Percentiles rank a stretch among this genome's conserved stretches.
Conservation (phyloP, 1,140 invertebrate species). For the Penaeus japonicus region DNA sequence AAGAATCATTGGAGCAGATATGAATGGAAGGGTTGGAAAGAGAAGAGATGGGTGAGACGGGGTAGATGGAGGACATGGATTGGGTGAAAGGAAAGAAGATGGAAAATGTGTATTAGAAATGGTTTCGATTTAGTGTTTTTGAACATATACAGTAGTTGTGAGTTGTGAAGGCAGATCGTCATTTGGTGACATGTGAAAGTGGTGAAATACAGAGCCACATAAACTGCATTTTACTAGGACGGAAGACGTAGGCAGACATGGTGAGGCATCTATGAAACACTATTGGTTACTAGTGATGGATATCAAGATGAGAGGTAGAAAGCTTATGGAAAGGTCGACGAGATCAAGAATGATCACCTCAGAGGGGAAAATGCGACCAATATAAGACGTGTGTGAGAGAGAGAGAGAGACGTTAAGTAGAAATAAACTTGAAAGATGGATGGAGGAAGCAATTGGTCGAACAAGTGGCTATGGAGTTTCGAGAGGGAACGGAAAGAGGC, state of each 20-base stretch:
- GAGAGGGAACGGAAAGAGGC: neutral
- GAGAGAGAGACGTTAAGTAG: neutral
- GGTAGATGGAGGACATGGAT: no score
- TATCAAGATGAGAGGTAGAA: neutral
- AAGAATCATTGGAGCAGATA: no score
- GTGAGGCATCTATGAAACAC: neutral
- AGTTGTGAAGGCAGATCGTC: no score
- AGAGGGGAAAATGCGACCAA: neutral
- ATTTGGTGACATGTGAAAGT: no score
- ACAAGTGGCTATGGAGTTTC: neutral
- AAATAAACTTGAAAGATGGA: neutral
- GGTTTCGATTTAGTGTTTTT: no score
- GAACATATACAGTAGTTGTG: no score
- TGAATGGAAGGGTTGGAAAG: neutral
- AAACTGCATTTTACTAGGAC: no score
- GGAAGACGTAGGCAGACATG: no score
- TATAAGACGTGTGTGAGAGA: neutral
- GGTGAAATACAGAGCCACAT: no score
- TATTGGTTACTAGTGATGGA: neutral
- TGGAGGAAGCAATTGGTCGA: neutral
- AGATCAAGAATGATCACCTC: neutral
- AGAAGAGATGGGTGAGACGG: neutral
- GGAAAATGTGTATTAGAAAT: no score
- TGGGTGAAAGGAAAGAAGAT: no score
- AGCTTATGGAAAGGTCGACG: neutral